These are phyloP conservation scores for Trissolcus brochymenae DNA, from an alignment of 2,888 invertebrate species.

Conservation along the genomic window DNA sequence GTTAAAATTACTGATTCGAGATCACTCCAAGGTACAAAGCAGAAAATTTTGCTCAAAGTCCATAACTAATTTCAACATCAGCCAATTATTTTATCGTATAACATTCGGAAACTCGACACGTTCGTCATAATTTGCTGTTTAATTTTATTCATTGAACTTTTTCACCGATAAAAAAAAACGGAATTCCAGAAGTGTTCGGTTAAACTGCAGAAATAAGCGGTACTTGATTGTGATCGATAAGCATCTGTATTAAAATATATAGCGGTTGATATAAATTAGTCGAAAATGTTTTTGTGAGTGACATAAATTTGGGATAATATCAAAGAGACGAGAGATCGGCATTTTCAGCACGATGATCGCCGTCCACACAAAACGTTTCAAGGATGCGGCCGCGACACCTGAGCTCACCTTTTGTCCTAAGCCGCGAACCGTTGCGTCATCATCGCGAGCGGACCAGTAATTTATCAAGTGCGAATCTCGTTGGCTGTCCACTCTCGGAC, in stretches of 20 bases:
- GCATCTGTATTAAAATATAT: conserved; percentile 1
- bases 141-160: neutral
- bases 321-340: conserved; percentile 23
- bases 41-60: too few relatives aligned
- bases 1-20: too few relatives aligned
- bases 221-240: neutral
- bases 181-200: too few relatives aligned
- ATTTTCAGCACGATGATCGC: conserved; percentile 37
- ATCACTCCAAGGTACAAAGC: too few relatives aligned
- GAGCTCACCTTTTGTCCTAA: conserved; percentile 61
- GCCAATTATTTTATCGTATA: too few relatives aligned
- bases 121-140: too few relatives aligned
- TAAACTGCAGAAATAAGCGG: too few relatives aligned
- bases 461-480: conserved; percentile 65
- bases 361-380: conserved; percentile 46
- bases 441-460: conserved; percentile 56
- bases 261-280: conserved; percentile 9
- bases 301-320: conserved; percentile 20
- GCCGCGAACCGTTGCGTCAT: conserved; percentile 59
- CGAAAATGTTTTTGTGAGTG: conserved; percentile 3
- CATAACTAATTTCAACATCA: too few relatives aligned
- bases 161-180: conserved; percentile 8
- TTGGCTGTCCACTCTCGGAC: conserved; percentile 44
- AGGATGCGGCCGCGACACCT: conserved; percentile 63
- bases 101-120: too few relatives aligned